Evolutionary conservation across 2,113 vertebrate species (phyloP).

Genomic region (Canis aureus): DNA sequence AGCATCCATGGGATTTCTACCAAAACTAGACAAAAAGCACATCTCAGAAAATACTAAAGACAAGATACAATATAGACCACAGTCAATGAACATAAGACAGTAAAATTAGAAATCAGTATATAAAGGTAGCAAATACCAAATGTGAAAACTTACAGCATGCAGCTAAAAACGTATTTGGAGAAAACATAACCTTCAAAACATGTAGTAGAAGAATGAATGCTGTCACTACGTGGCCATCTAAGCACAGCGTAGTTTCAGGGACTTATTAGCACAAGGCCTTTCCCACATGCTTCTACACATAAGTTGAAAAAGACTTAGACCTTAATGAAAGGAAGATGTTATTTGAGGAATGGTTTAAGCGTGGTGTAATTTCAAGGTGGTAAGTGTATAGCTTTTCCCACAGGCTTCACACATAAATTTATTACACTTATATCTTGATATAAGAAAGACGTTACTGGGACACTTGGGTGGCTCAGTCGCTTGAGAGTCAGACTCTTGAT

Average conservation of each 20-base stretch:
- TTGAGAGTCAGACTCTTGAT: neutral
- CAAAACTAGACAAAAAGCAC: slow-evolving; percentile 5
- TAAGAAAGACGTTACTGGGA: neutral
- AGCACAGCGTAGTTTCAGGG: neutral
- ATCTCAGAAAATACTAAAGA: neutral
- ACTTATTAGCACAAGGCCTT: neutral
- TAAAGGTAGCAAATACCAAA: neutral
- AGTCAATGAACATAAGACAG: neutral
- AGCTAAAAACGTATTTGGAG: neutral
- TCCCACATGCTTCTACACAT: neutral
- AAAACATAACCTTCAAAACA: neutral
- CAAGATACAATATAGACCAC: neutral
- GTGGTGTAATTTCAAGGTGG: neutral
- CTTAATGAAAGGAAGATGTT: neutral
- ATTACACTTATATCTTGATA: neutral
- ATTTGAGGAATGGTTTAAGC: neutral
- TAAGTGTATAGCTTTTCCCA: neutral
- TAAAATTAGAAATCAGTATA: neutral
- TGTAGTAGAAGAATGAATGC: neutral
- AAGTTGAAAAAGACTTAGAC: neutral
- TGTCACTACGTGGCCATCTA: neutral
- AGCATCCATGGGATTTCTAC: neutral
- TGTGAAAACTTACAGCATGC: neutral
- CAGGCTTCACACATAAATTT: neutral
- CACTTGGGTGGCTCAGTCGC: neutral